A percentile compares a stretch with the other conserved stretches of the same genome.
Evolutionary conservation across 2,888 invertebrate genomes (phyloP).

Genomic region (Drosophila atroscutellata): DNA sequence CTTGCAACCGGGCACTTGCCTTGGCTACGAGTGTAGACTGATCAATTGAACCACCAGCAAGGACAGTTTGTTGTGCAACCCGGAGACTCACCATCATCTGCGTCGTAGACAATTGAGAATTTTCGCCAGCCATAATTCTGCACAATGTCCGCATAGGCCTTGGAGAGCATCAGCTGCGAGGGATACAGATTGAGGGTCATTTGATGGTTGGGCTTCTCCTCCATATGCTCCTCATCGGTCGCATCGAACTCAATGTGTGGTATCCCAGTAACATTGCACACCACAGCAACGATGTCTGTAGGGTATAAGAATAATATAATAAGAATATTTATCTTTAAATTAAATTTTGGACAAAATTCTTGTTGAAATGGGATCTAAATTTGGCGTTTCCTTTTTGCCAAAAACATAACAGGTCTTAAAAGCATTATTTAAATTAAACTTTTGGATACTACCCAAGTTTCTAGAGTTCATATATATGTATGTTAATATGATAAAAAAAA

Average conservation of each 20-base stretch:
- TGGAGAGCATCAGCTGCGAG: constrained; percentile 87
- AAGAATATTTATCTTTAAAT: not conserved
- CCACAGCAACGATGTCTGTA: constrained; percentile 85
- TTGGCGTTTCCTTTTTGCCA: too few relatives aligned
- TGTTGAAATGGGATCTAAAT: not conserved
- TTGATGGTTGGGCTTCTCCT: constrained; percentile 85
- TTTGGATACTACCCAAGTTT: not conserved
- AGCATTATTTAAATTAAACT: not conserved
- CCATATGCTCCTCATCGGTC: constrained; percentile 85
- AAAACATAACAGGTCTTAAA: not conserved
- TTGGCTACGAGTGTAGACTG: constrained; percentile 48
- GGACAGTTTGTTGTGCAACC: not conserved
- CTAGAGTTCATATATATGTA: not conserved
- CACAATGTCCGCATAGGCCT: constrained; percentile 91
- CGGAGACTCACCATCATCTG: constrained; percentile 88
- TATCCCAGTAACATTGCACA: constrained; percentile 88
- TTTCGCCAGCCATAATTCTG: constrained; percentile 90
- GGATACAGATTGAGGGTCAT: constrained; percentile 90
- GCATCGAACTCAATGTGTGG: constrained; percentile 88
- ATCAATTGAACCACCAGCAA: not conserved
- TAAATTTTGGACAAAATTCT: not conserved
- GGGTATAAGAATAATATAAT: not conserved
- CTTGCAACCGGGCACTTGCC: constrained; percentile 91
- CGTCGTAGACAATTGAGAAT: constrained; percentile 93
- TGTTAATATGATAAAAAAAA: fast-evolving